A percentile compares a stretch with the other conserved stretches of the same genome.
Conservation (phyloP, 2,888 invertebrate genomes). For the Microplitis deprimator region DNA sequence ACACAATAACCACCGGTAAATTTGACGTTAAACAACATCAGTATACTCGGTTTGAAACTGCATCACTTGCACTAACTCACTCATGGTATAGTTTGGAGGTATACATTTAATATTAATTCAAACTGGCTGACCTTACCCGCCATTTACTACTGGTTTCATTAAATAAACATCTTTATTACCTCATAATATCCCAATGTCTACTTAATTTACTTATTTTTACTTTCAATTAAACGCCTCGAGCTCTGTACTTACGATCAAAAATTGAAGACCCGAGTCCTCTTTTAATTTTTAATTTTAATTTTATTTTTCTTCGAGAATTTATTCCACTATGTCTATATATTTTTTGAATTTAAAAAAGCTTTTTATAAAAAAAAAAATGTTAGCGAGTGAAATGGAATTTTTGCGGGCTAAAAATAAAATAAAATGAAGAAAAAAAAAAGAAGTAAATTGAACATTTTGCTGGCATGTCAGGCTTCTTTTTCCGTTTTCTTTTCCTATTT, state of each 20-base stretch:
- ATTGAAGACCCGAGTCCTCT: no score
- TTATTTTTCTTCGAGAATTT: background rate
- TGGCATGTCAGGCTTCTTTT: constrained; percentile 20
- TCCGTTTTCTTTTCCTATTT: constrained; percentile 20
- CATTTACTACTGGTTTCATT: background rate
- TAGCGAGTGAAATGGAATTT: constrained; percentile 26
- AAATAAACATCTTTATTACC: background rate
- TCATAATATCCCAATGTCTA: background rate
- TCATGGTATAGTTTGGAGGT: background rate
- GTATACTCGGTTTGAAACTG: background rate
- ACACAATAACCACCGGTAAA: background rate
- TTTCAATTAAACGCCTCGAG: no score
- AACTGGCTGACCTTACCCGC: background rate
- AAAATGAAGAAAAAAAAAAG: constrained; percentile 13
- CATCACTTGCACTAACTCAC: background rate
- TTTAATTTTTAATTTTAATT: background rate
- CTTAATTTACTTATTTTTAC: background rate
- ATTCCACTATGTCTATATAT: background rate
- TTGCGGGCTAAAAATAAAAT: constrained; percentile 31
- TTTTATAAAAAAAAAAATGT: constrained; percentile 50
- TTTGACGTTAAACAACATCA: background rate
- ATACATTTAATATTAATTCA: background rate
- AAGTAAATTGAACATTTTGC: constrained; percentile 34
- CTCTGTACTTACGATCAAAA: no score
- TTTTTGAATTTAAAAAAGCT: background rate